phyloP scores from a whole-genome alignment of 37 sponge, comb jelly and placozoan species.

The Lycopodina hypogea region DNA sequence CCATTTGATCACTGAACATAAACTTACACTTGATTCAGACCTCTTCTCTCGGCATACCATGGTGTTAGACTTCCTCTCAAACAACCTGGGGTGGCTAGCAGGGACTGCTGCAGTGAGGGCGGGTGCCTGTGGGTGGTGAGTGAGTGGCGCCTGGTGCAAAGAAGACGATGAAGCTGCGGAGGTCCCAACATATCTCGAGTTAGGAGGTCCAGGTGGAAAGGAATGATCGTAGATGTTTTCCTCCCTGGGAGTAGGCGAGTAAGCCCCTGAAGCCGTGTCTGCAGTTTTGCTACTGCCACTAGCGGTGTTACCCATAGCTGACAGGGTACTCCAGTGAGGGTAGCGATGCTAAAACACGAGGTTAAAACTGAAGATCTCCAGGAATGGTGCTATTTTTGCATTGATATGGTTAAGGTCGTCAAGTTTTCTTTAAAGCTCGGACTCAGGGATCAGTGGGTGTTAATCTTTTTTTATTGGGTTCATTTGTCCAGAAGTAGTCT shows the following conservation, averaged over 20 bases:
- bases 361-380: no score
- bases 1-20: no score
- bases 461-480: no score
- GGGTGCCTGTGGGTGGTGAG: background rate
- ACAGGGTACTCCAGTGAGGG: no score
- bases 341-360: no score
- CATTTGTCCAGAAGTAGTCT: no score
- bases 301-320: constrained; percentile 28
- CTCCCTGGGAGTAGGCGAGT: constrained; percentile 31
- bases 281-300: background rate
- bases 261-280: constrained; percentile 23
- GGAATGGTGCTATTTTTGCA: no score
- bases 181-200: background rate
- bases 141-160: no score
- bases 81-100: constrained; percentile 12
- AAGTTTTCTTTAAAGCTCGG: no score
- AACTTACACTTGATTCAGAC: constrained; percentile 7
- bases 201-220: constrained; percentile 18
- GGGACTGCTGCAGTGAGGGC: background rate
- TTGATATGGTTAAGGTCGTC: no score
- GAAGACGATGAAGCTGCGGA: background rate
- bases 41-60: constrained; percentile 13
- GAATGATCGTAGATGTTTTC: constrained; percentile 40
- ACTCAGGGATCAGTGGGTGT: no score
- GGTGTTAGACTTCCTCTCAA: constrained; percentile 37